phyloP scores from a whole-genome alignment of 2,888 invertebrate species.

The Fissipunctia ypsillon region DNA sequence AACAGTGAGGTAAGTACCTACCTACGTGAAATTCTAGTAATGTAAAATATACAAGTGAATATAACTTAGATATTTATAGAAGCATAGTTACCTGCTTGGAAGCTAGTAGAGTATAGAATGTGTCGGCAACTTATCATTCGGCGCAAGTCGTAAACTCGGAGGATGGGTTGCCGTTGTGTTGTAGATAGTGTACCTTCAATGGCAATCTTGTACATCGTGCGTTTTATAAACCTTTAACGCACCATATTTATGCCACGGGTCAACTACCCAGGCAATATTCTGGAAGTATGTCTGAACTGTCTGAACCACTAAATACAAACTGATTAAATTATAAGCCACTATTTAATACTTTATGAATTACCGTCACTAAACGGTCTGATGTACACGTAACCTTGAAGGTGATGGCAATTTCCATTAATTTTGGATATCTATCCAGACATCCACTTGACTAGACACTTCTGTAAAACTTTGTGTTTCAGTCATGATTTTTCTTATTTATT shows the following conservation, averaged over 20 bases:
- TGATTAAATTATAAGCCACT: background rate
- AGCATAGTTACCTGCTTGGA: constrained; percentile 11
- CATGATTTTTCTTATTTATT: constrained; percentile 9
- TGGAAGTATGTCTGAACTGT: background rate
- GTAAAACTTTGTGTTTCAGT: constrained; percentile 22
- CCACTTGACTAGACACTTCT: background rate
- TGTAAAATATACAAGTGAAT: constrained; percentile 34
- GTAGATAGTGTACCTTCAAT: constrained; percentile 46
- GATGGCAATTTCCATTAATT: background rate
- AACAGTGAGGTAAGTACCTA: too few species aligned
- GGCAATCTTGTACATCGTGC: constrained; percentile 50
- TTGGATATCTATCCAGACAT: background rate
- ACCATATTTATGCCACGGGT: constrained; percentile 25
- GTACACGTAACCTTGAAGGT: background rate
- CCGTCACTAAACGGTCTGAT: background rate
- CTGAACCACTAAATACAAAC: background rate
- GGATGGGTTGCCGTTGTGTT: constrained; percentile 57
- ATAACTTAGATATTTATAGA: constrained; percentile 17
- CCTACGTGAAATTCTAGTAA: constrained; percentile 35
- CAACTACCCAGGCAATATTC: background rate
- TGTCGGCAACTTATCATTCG: constrained; percentile 63
- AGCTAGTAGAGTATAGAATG: constrained; percentile 31
- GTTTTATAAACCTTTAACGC: constrained; percentile 51
- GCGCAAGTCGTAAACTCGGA: constrained; percentile 51
- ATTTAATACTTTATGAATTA: background rate